Evolutionary conservation across 2,888 invertebrate genomes (phyloP).

Genomic region (Aspidiotus rigidus): DNA sequence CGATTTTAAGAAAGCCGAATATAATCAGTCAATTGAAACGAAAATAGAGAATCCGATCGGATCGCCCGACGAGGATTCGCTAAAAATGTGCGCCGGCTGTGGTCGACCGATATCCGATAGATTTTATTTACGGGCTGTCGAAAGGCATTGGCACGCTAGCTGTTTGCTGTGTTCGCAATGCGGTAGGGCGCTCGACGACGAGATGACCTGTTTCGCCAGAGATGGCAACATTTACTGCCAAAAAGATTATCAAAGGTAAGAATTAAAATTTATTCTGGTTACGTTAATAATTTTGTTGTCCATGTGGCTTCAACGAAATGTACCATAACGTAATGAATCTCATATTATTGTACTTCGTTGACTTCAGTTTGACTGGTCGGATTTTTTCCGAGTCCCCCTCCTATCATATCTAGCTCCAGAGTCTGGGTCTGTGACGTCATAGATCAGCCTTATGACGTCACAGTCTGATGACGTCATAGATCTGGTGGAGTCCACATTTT

Average conservation of each 20-base stretch:
- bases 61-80: conserved; percentile 26
- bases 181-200: conserved; percentile 76
- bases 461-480: too few species aligned
- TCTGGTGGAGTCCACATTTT: too few species aligned
- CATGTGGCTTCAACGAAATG: too few species aligned
- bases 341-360: too few species aligned
- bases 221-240: conserved; percentile 93
- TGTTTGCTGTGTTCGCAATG: conserved; percentile 88
- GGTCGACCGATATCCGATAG: conserved; percentile 76
- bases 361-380: too few species aligned
- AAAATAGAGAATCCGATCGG: conserved; percentile 30
- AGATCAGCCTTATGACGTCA: too few species aligned
- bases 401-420: too few species aligned
- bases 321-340: too few species aligned
- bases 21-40: conserved; percentile 18
- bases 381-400: too few species aligned
- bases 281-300: not conserved
- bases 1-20: conserved; percentile 17
- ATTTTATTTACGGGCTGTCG: conserved; percentile 83
- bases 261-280: conserved; percentile 36
- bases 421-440: too few species aligned
- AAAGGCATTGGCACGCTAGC: conserved; percentile 84
- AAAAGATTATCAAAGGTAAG: conserved; percentile 92
- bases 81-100: conserved; percentile 75
- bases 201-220: conserved; percentile 83